phyloP scores from a whole-genome alignment of 2,113 vertebrate species.

The Aphyosemion australe region DNA sequence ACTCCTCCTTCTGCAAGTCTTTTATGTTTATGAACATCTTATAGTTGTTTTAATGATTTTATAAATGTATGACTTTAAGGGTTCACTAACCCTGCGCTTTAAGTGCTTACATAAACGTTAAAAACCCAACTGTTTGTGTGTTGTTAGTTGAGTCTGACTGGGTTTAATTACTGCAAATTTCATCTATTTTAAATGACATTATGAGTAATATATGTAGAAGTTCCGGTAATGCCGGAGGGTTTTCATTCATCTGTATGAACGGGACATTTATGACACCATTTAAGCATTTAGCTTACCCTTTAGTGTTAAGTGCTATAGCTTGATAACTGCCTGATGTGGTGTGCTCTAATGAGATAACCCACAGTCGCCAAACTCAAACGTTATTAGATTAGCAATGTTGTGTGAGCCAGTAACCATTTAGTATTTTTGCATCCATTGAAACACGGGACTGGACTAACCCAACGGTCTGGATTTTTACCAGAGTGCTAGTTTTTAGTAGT shows the following conservation, averaged over 20 bases:
- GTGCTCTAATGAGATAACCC: conserved; percentile 33
- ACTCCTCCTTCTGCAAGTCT: neutral
- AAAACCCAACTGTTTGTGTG: neutral
- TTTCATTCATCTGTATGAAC: neutral
- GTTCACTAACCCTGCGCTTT: neutral
- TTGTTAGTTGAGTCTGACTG: neutral
- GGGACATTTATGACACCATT: conserved; percentile 2
- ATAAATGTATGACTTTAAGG: neutral
- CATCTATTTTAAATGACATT: neutral
- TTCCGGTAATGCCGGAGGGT: neutral
- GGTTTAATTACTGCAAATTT: neutral
- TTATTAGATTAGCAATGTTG: conserved; percentile 34
- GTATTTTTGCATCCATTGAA: conserved; percentile 29
- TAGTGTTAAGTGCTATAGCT: conserved; percentile 16
- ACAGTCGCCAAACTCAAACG: conserved; percentile 15
- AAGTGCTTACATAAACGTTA: neutral
- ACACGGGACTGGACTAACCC: conserved; percentile 9
- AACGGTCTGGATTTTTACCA: conserved; percentile 18
- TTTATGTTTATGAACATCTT: neutral
- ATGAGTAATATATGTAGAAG: neutral
- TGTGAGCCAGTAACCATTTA: conserved; percentile 21
- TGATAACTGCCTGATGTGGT: conserved; percentile 35
- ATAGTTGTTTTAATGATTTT: neutral
- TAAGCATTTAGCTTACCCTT: conserved; percentile 20
- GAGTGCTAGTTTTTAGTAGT: conserved; percentile 4